A percentile compares a stretch with the other conserved stretches of the same genome.
phyloP scores from a whole-genome alignment of 2,888 invertebrate genomes.

The Oscheius sp. region DNA sequence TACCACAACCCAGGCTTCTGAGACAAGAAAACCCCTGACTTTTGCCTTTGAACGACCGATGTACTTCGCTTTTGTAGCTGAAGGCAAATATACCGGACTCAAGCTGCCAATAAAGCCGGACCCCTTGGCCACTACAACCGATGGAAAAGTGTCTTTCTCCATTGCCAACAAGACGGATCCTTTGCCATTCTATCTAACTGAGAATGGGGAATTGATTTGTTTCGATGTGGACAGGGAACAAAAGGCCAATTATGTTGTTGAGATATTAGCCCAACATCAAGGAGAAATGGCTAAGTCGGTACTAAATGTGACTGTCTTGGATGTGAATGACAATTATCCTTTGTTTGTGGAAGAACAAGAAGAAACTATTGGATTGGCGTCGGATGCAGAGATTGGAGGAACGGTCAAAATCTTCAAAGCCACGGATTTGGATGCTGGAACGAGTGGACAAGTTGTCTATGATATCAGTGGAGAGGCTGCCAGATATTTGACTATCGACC shows the following conservation, averaged over 20 bases:
- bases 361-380: slow-evolving; percentile 37
- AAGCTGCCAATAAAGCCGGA: slow-evolving; percentile 55
- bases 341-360: slow-evolving; percentile 43
- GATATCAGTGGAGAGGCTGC: slow-evolving; percentile 30
- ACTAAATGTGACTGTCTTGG: slow-evolving; percentile 60
- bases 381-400: slow-evolving; percentile 5
- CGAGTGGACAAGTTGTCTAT: slow-evolving; percentile 45
- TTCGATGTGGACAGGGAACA: slow-evolving; percentile 63
- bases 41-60: slow-evolving; percentile 33
- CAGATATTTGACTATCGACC: slow-evolving; percentile 21
- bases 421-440: slow-evolving; percentile 49
- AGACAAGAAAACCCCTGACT: background rate
- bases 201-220: slow-evolving; percentile 56
- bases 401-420: slow-evolving; percentile 35
- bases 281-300: slow-evolving; percentile 36
- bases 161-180: slow-evolving; percentile 35
- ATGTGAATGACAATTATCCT: slow-evolving; percentile 67
- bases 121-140: slow-evolving; percentile 31
- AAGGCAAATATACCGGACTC: slow-evolving; percentile 61
- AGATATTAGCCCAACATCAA: slow-evolving; percentile 6
- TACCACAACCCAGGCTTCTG: background rate
- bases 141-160: slow-evolving; percentile 26
- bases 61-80: slow-evolving; percentile 50
- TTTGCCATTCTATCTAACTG: slow-evolving; percentile 26
- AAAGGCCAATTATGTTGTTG: slow-evolving; percentile 45